These are phyloP conservation scores for Druceiella hillmani DNA, from an alignment of 2,888 invertebrate genomes.

Conservation along the genomic window DNA sequence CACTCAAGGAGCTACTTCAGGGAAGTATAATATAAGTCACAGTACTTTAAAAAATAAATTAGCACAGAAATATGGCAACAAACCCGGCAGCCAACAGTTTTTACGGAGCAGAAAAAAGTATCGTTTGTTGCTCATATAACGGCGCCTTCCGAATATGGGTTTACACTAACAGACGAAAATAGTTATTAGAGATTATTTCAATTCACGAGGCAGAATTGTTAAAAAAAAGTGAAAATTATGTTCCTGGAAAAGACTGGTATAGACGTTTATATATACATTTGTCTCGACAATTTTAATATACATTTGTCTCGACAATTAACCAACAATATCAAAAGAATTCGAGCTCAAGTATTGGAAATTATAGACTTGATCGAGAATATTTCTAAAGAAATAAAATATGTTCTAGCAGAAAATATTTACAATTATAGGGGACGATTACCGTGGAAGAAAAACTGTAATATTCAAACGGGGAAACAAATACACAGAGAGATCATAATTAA, in stretches of 20 bases:
- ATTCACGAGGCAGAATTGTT: slow-evolving; percentile 13
- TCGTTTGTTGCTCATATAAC: too few relatives aligned
- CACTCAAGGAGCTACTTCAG: too few relatives aligned
- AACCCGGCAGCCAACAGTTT: too few relatives aligned
- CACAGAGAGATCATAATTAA: slow-evolving; percentile 29
- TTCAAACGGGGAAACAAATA: slow-evolving; percentile 28
- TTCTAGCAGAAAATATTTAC: slow-evolving; percentile 24
- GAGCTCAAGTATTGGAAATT: slow-evolving; percentile 20
- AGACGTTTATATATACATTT: too few relatives aligned
- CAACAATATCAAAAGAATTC: slow-evolving; percentile 22
- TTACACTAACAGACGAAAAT: too few relatives aligned
- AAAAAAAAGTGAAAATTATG: slow-evolving; percentile 23
- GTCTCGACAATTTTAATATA: slow-evolving; percentile 19
- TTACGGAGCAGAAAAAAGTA: too few relatives aligned
- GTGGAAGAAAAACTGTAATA: slow-evolving; percentile 26
- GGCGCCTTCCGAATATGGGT: too few relatives aligned
- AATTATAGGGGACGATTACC: slow-evolving; percentile 33
- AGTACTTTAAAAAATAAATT: too few relatives aligned
- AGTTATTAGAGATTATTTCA: too few relatives aligned
- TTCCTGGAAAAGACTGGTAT: slow-evolving; percentile 26
- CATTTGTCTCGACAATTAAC: slow-evolving; percentile 15
- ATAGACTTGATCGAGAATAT: slow-evolving; percentile 22
- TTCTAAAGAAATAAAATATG: slow-evolving; percentile 13
- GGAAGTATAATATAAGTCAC: too few relatives aligned
- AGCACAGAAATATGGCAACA: too few relatives aligned